These are phyloP conservation scores for Ifrita kowaldi DNA, from an alignment of 2,113 vertebrate genomes.

Conservation along the genomic window DNA sequence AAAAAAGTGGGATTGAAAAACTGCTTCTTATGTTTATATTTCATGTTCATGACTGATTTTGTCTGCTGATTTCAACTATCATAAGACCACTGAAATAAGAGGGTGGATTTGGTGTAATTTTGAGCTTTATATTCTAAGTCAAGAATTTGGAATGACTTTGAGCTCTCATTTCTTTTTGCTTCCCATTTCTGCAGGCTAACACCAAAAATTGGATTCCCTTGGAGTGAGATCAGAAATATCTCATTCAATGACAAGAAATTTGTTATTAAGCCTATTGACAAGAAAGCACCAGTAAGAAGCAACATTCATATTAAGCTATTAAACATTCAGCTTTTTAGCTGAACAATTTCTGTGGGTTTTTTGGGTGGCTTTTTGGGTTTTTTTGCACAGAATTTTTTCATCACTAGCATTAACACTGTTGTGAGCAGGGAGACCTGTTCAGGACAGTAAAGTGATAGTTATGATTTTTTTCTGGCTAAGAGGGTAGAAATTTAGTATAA, in stretches of 20 bases:
- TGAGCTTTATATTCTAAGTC: neutral
- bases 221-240: constrained; percentile 97
- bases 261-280: constrained; percentile 96
- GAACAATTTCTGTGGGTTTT: neutral
- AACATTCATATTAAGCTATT: neutral
- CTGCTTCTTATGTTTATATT: neutral
- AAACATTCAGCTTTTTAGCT: neutral
- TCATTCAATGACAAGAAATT: constrained; percentile 99
- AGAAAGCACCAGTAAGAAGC: constrained; percentile 89
- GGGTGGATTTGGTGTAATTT: neutral
- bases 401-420: rapidly evolving
- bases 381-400: neutral
- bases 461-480: neutral
- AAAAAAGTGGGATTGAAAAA: neutral
- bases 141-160: neutral
- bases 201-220: constrained; percentile 96
- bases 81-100: neutral
- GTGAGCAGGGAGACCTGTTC: neutral
- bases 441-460: neutral
- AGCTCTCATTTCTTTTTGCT: neutral
- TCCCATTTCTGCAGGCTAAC: constrained; percentile 81
- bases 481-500: neutral
- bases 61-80: neutral
- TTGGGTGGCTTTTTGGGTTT: neutral
- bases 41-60: neutral